Conservation (phyloP, 2,113 vertebrate species). For the Spea bombifrons region DNA sequence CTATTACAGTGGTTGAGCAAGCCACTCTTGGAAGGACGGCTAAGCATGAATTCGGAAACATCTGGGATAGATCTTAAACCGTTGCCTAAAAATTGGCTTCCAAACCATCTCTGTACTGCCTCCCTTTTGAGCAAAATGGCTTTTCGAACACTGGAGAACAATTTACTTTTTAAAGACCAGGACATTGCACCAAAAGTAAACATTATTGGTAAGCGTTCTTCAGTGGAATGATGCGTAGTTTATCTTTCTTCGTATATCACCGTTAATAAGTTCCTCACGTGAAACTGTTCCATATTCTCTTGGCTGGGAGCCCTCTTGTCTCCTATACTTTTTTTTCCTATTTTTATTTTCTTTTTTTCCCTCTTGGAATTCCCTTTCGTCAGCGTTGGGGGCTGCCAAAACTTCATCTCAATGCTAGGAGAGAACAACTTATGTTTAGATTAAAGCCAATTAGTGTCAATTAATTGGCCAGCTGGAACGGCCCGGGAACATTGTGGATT, state of each 20-base stretch:
- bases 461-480: constrained; percentile 43
- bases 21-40: constrained; percentile 75
- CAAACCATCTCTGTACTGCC: constrained; percentile 79
- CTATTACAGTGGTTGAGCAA: constrained; percentile 80
- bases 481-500: constrained; percentile 40
- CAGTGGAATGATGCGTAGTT: not conserved
- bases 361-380: constrained; percentile 22
- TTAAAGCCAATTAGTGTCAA: constrained; percentile 40
- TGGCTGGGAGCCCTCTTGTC: not conserved
- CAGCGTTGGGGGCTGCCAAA: constrained; percentile 25
- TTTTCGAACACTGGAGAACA: constrained; percentile 56
- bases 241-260: not conserved
- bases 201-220: constrained; percentile 66
- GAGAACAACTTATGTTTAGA: constrained; percentile 43
- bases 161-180: constrained; percentile 52
- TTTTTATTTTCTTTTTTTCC: constrained; percentile 1
- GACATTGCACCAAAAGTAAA: constrained; percentile 56
- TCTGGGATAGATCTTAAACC: constrained; percentile 65
- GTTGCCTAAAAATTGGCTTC: constrained; percentile 64
- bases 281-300: not conserved
- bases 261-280: too few relatives aligned
- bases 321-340: not conserved
- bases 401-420: constrained; percentile 7
- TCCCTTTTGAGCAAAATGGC: constrained; percentile 79
- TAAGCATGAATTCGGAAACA: constrained; percentile 73